Conservation (phyloP, 2,797 vertebrate genomes). For the Tiaroga cobitis region DNA sequence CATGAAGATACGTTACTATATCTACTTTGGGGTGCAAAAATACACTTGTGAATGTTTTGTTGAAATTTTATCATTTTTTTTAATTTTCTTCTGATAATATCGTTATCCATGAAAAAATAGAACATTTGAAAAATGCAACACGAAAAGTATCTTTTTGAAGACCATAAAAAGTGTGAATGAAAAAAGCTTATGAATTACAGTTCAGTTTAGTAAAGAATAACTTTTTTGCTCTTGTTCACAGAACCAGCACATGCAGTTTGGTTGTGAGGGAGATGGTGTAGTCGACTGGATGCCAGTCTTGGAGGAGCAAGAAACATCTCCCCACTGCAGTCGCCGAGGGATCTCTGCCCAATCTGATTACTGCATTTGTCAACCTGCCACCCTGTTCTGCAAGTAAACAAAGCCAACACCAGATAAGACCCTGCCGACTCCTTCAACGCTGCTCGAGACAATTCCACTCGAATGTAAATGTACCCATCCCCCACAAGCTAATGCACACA, state of each 20-base stretch:
- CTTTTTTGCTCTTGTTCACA: conserved; percentile 1
- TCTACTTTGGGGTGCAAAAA: background rate
- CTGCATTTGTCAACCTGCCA: conserved; percentile 60
- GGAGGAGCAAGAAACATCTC: conserved; percentile 46
- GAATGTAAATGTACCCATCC: conserved; percentile 57
- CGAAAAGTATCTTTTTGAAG: background rate
- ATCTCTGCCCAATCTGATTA: conserved; percentile 61
- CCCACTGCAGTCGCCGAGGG: conserved; percentile 39
- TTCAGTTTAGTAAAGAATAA: conserved; percentile 22
- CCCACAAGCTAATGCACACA: conserved; percentile 48
- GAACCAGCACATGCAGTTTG: conserved; percentile 19
- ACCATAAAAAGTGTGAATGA: background rate
- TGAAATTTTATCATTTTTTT: too few relatives aligned
- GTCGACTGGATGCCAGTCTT: conserved; percentile 38
- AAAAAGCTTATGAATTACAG: background rate
- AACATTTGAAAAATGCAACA: background rate
- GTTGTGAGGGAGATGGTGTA: conserved; percentile 4
- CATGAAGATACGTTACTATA: background rate
- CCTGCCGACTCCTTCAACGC: conserved; percentile 37
- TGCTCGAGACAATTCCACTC: conserved; percentile 51
- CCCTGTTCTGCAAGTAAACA: conserved; percentile 60
- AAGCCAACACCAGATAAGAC: conserved; percentile 57
- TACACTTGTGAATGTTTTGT: background rate
- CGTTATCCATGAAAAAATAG: background rate
- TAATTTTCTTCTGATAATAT: background rate